Base-by-base conservation (phyloP, 2,888 invertebrate genomes). In the Euphydryas editha region DNA sequence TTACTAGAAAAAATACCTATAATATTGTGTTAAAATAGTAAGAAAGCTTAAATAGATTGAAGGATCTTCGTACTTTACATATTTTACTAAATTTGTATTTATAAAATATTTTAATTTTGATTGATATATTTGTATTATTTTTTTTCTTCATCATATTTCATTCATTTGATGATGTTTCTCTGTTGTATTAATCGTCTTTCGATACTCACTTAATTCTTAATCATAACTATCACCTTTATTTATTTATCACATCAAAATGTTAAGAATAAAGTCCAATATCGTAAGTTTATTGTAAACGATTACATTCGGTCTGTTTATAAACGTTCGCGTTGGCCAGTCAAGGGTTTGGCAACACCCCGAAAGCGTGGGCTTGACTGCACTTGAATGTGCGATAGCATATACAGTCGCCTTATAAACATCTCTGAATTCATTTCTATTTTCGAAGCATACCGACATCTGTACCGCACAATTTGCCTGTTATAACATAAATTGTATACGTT, bases 361-460 rank as follows among this genome's bases (percentile, higher is more conserved):
- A 36, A 11, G 68, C 71, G 72, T 72, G 72, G 72, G 71, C 62
- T 60, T 65, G 55, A 57, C 17, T 72, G 68, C 72, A 72, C 70
- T 69, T 62, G 60, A 65, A 47, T 49, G 49, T 68, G 56, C 62
- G 61, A 59, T 64, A 44, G 63, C 63, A 58, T 36, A 21, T 21
- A 67, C 69, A 51, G 65, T 60, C 63, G 60, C 67, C 63, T 67
- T 71, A 65, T 57, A 62, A 63, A 68, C 65, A 65, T 57, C 66
- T 70, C 70, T 70, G 71, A 70, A 70, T 71, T 67, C 71, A 67
- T 67, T 65, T 70, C 72, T 74, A 74, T 73, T 72, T 74, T 73
- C 55, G 73, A 67, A 69, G 64, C 64, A 60, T 56, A 67, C 68
- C 70, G 65, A 69, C 68, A 57, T 70, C 62, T 62, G 59, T 49